Conservation (phyloP, 2,888 invertebrate genomes). For the Mellilla xanthometata region DNA sequence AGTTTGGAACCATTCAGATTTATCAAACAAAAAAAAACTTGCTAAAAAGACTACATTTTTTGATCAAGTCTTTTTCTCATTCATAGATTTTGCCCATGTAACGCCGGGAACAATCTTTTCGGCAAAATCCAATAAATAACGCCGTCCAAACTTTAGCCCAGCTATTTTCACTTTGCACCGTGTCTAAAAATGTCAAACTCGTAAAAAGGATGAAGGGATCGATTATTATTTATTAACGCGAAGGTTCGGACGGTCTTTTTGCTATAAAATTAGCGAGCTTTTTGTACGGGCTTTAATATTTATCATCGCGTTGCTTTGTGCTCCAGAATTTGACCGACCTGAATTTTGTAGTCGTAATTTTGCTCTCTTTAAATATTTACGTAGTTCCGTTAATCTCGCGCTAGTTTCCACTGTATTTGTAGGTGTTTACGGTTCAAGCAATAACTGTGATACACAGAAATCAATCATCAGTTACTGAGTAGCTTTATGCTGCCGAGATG, state of each 20-base stretch:
- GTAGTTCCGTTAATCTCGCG: constrained; percentile 1
- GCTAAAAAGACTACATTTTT: no score
- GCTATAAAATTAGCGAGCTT: constrained; percentile 14
- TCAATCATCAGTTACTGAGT: constrained; percentile 10
- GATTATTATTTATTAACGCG: constrained; percentile 28
- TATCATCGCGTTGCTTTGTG: constrained; percentile 8
- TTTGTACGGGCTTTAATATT: constrained; percentile 11
- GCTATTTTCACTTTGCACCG: constrained; percentile 26
- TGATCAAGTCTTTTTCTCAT: no score
- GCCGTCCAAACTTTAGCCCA: constrained; percentile 14
- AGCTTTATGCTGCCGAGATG: neutral
- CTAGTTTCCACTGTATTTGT: neutral
- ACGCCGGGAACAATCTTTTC: constrained; percentile 20
- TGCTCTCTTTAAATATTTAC: constrained; percentile 10
- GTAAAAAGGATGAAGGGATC: constrained; percentile 22
- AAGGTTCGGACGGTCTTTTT: constrained; percentile 13
- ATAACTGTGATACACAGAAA: constrained; percentile 44
- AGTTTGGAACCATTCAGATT: no score
- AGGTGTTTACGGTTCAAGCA: constrained; percentile 26
- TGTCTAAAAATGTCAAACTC: constrained; percentile 22
- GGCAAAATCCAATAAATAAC: constrained; percentile 24
- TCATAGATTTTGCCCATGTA: no score
- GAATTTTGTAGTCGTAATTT: constrained; percentile 4
- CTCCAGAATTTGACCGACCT: constrained; percentile 1
- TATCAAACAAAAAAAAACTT: no score